Conservation (phyloP, 1,140 invertebrate genomes). For the Penaeus indicus region DNA sequence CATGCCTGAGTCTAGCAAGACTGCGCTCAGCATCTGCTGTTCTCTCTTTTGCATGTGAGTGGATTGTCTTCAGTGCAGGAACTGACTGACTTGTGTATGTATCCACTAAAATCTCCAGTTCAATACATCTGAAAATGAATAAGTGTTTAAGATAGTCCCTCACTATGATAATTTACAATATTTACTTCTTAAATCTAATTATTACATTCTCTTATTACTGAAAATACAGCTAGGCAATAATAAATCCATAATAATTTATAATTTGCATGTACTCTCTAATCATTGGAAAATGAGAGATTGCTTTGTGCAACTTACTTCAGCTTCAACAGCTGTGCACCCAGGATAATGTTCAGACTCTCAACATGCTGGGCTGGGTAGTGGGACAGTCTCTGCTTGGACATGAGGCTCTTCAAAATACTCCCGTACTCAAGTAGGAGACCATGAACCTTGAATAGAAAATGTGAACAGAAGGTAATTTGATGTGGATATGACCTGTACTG, state of each 20-base stretch:
- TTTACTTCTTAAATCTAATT: too few species aligned
- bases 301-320: slow-evolving; percentile 7
- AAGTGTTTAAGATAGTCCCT: too few species aligned
- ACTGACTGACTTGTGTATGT: slow-evolving; percentile 40
- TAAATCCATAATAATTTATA: too few species aligned
- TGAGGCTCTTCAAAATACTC: slow-evolving; percentile 3
- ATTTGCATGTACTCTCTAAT: too few species aligned
- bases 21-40: slow-evolving; percentile 12
- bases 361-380: slow-evolving; percentile 29
- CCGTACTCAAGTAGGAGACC: slow-evolving; percentile 33
- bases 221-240: too few species aligned
- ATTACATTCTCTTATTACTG: too few species aligned
- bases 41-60: slow-evolving; percentile 13
- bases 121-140: slow-evolving; percentile 12
- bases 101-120: slow-evolving; percentile 34
- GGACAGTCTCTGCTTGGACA: slow-evolving; percentile 35
- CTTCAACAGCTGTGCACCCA: slow-evolving; percentile 2
- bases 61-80: slow-evolving; percentile 29
- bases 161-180: too few species aligned
- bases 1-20: slow-evolving; percentile 9
- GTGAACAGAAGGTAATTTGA: too few species aligned
- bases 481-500: too few species aligned
- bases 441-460: slow-evolving; percentile 14
- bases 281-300: background rate
- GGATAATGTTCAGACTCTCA: background rate